These are phyloP conservation scores for Pitta sordida DNA, from an alignment of 2,113 vertebrate genomes.

Conservation along the genomic window DNA sequence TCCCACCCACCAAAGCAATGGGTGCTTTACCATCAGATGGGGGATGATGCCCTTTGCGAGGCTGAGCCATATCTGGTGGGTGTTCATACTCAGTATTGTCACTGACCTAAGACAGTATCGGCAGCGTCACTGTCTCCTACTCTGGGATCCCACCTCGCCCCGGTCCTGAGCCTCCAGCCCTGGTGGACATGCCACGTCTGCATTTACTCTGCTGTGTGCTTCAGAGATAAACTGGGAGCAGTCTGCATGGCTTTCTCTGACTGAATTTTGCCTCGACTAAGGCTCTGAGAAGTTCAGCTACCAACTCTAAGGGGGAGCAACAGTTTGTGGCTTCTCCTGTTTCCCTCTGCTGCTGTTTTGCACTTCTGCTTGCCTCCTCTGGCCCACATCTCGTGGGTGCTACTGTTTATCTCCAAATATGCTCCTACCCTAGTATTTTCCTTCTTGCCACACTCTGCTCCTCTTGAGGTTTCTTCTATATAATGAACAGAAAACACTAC, in stretches of 20 bases:
- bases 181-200: rapidly evolving
- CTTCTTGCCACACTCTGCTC: not conserved
- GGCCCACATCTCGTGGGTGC: not conserved
- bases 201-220: not conserved
- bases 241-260: not conserved
- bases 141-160: not conserved
- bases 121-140: not conserved
- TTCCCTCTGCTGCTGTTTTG: not conserved
- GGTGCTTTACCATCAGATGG: not conserved
- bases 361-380: not conserved
- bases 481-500: not conserved
- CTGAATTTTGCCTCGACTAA: not conserved
- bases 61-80: not conserved
- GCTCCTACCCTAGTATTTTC: not conserved
- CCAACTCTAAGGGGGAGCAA: not conserved
- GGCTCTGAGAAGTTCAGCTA: not conserved
- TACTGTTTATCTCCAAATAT: not conserved
- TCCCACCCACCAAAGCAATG: not conserved
- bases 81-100: not conserved
- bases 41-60: not conserved
- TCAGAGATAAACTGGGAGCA: not conserved
- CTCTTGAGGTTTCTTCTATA: not conserved
- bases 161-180: not conserved
- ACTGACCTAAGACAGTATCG: not conserved
- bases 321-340: not conserved